Evolutionary conservation across 1,140 invertebrate genomes (phyloP).

Genomic region (Anoplophora glabripennis): DNA sequence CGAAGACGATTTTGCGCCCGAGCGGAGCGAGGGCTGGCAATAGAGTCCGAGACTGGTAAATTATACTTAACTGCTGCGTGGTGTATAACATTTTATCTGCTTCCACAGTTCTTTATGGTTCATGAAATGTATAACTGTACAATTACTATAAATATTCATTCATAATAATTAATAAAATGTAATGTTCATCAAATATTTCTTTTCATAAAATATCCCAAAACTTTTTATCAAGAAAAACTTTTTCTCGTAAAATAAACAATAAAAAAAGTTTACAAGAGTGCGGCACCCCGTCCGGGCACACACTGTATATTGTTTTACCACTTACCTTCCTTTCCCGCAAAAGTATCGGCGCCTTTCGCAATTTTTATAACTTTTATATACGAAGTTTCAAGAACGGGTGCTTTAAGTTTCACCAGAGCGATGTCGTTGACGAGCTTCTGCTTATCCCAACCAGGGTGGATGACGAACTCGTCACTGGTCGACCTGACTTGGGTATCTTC

Average conservation of each 20-base stretch:
- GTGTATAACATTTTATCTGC: no score
- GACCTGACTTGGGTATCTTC: conserved; percentile 8
- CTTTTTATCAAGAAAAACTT: not conserved
- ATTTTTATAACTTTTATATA: conserved; percentile 17
- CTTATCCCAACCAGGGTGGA: conserved; percentile 4
- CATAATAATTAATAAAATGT: no score
- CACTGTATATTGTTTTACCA: no score
- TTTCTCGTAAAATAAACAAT: not conserved
- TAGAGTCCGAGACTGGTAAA: no score
- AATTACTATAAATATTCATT: no score
- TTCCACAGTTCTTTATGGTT: no score
- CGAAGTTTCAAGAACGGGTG: conserved; percentile 7
- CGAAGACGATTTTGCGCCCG: no score
- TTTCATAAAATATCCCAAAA: not conserved
- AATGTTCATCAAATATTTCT: no score
- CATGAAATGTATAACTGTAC: no score
- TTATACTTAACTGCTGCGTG: no score
- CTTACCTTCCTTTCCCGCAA: conserved; percentile 19
- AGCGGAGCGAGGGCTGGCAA: no score
- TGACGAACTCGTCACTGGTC: conserved; percentile 6
- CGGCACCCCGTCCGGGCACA: no score
- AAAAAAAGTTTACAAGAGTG: not conserved
- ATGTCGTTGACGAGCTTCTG: conserved; percentile 15
- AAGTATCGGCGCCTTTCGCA: conserved; percentile 16
- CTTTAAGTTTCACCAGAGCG: conserved; percentile 18